Evolutionary conservation across 2,797 vertebrate genomes (phyloP).

Genomic region (Sebastes itinus): DNA sequence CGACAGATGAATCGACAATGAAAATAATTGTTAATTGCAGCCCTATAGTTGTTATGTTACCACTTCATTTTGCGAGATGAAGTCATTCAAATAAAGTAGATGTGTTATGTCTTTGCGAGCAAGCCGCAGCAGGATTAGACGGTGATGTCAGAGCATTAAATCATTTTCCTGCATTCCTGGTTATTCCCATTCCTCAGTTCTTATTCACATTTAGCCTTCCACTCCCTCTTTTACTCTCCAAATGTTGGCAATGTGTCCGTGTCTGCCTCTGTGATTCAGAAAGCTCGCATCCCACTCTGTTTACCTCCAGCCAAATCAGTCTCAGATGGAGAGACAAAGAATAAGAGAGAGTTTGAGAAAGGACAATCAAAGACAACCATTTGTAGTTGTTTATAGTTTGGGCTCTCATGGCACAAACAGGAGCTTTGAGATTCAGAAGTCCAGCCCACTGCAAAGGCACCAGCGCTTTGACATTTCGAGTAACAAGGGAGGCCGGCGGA

Average conservation of each 20-base stretch:
- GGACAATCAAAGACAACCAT: conserved; percentile 7
- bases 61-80: background rate
- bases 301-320: conserved; percentile 35
- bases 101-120: background rate
- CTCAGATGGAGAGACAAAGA: conserved; percentile 25
- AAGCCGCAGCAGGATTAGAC: conserved; percentile 28
- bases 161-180: conserved; percentile 23
- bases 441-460: conserved; percentile 37
- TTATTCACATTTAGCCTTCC: conserved; percentile 20
- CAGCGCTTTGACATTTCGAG: conserved; percentile 52
- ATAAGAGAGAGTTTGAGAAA: background rate
- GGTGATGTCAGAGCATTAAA: conserved; percentile 28
- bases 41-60: background rate
- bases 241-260: conserved; percentile 35
- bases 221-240: conserved; percentile 5
- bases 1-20: too few species aligned
- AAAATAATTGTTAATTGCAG: too few species aligned
- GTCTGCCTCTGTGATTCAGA: conserved; percentile 38
- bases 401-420: background rate
- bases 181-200: conserved; percentile 28
- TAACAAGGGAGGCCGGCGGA: conserved; percentile 39
- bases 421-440: conserved; percentile 19
- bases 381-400: conserved; percentile 17
- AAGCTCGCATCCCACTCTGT: conserved; percentile 29
- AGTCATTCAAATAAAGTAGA: background rate